Evolutionary conservation across 2,797 vertebrate genomes (phyloP).

Genomic region (Erpetoichthys calabaricus): DNA sequence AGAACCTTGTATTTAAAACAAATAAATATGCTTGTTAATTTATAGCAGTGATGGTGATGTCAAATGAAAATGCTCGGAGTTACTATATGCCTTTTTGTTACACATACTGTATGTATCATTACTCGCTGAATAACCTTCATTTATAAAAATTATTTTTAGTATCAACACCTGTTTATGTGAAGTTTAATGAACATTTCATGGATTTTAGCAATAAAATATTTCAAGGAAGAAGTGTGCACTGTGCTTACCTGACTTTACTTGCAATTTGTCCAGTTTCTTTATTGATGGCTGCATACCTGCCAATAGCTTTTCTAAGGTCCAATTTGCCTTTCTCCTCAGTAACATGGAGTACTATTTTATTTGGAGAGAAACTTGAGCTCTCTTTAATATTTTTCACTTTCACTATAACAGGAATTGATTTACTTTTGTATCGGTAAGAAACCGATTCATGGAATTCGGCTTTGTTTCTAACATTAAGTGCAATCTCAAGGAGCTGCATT

Average conservation of each 20-base stretch:
- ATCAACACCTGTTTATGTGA: too few relatives aligned
- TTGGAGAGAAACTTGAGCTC: slow-evolving; percentile 38
- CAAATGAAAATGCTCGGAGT: too few relatives aligned
- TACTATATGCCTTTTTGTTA: too few relatives aligned
- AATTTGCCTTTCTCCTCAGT: slow-evolving; percentile 25
- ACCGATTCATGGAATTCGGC: slow-evolving; percentile 53
- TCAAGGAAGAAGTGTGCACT: not conserved
- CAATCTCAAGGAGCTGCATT: slow-evolving; percentile 34
- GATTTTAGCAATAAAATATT: too few relatives aligned
- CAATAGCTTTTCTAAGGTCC: slow-evolving; percentile 29
- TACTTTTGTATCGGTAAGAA: slow-evolving; percentile 22
- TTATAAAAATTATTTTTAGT: too few relatives aligned
- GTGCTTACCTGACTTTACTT: slow-evolving; percentile 33
- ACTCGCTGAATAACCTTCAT: too few relatives aligned
- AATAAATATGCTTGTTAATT: too few relatives aligned
- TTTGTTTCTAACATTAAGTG: slow-evolving; percentile 47
- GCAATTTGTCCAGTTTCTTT: slow-evolving; percentile 39
- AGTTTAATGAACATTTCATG: too few relatives aligned
- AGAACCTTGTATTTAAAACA: too few relatives aligned
- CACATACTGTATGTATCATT: too few relatives aligned
- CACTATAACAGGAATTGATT: slow-evolving; percentile 42
- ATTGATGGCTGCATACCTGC: slow-evolving; percentile 42
- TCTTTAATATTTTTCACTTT: slow-evolving; percentile 46
- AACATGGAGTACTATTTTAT: slow-evolving; percentile 20
- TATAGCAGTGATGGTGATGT: too few relatives aligned